Conservation (phyloP, 2,888 invertebrate species). For the Acanthopleura granulata region DNA sequence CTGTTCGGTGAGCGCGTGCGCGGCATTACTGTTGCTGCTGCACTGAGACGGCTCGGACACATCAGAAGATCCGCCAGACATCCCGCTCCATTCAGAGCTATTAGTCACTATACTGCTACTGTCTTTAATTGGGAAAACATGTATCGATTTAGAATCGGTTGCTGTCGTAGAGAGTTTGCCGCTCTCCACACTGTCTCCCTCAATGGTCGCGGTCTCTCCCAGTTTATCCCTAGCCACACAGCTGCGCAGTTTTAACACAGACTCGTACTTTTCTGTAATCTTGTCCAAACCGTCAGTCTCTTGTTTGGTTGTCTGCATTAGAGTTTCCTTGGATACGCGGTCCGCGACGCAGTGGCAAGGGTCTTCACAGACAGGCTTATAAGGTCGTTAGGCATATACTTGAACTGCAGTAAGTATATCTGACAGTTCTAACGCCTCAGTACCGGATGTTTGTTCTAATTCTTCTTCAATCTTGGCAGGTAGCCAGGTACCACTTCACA, state of each 20-base stretch:
- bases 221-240: constrained; percentile 7
- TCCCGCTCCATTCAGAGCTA: constrained; percentile 23
- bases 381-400: neutral
- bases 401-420: neutral
- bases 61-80: constrained; percentile 40
- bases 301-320: constrained; percentile 28
- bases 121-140: neutral
- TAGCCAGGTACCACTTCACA: no score
- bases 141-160: neutral
- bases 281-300: constrained; percentile 44
- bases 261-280: constrained; percentile 64
- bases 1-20: constrained; percentile 56
- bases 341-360: neutral
- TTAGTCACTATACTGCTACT: neutral
- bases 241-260: constrained; percentile 45
- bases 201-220: constrained; percentile 11
- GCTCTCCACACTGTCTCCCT: neutral
- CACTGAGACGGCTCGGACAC: constrained; percentile 35
- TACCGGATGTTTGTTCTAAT: neutral
- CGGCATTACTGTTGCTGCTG: constrained; percentile 33
- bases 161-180: neutral
- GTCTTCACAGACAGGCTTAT: neutral
- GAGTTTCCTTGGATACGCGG: neutral
- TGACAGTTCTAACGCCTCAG: neutral
- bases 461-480: neutral